These are phyloP conservation scores for Cavia aperea DNA, from an alignment of 2,113 vertebrate species.

Conservation along the genomic window DNA sequence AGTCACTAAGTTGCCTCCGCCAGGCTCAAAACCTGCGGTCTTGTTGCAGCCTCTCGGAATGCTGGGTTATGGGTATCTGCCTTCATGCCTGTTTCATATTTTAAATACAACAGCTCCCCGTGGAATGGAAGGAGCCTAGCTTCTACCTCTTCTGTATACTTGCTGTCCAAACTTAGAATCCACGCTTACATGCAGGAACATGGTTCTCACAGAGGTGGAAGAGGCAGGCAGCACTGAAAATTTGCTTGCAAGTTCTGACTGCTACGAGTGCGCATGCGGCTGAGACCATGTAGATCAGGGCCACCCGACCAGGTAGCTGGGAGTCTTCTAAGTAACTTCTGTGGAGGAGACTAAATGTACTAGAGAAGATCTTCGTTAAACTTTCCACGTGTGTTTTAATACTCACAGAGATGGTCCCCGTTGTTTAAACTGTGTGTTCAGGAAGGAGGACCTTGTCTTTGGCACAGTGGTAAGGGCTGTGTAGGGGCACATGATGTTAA, in stretches of 20 bases:
- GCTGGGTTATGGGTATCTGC: not conserved
- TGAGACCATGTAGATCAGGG: no score
- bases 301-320: not conserved
- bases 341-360: not conserved
- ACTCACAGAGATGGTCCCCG: not conserved
- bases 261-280: not conserved
- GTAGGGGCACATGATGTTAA: not conserved
- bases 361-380: not conserved
- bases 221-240: not conserved
- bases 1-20: not conserved
- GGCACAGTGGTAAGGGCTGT: not conserved
- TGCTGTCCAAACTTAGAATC: not conserved
- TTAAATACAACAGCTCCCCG: not conserved
- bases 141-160: not conserved
- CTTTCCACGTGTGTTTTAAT: no score
- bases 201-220: not conserved
- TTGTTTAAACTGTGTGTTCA: not conserved
- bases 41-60: not conserved
- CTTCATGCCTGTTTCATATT: not conserved
- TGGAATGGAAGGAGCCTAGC: not conserved
- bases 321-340: not conserved
- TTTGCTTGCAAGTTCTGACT: not conserved
- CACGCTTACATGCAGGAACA: not conserved
- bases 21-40: not conserved
- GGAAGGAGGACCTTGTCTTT: not conserved